Evolutionary conservation across 2,113 vertebrate species (phyloP).

Genomic region (Hippocampus comes): DNA sequence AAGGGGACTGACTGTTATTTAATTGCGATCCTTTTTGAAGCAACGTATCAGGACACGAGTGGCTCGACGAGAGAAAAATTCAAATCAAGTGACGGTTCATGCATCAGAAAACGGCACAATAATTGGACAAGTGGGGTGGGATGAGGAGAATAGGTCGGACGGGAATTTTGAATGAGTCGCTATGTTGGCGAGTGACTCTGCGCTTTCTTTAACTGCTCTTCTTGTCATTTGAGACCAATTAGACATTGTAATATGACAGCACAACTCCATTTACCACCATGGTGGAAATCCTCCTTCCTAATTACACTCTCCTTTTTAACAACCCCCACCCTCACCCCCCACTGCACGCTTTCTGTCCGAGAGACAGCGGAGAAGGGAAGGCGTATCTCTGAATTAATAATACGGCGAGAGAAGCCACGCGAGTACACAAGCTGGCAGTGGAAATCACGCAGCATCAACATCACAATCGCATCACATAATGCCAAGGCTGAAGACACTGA

Average conservation of each 20-base stretch:
- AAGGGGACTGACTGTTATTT: not conserved
- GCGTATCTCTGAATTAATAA: constrained; percentile 67
- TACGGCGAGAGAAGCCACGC: constrained; percentile 54
- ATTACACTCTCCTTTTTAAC: constrained; percentile 54
- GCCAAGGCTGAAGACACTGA: constrained; percentile 44
- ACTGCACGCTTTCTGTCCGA: constrained; percentile 44
- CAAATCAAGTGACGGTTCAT: constrained; percentile 6
- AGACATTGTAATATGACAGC: constrained; percentile 58
- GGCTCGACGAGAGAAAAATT: constrained; percentile 3
- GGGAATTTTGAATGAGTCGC: constrained; percentile 29
- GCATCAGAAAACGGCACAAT: constrained; percentile 1
- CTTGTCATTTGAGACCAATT: constrained; percentile 60
- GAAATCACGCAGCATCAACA: constrained; percentile 44
- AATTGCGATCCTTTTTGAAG: constrained; percentile 3
- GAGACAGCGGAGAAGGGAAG: constrained; percentile 46
- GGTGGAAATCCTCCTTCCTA: constrained; percentile 57
- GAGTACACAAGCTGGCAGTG: constrained; percentile 50
- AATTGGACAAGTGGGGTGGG: constrained; percentile 12
- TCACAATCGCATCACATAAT: constrained; percentile 58
- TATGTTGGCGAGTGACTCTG: constrained; percentile 49
- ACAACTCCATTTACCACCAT: constrained; percentile 48
- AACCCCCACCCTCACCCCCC: constrained; percentile 32
- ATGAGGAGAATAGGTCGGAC: constrained; percentile 11
- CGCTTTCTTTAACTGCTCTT: constrained; percentile 36
- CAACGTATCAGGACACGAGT: not conserved